A percentile compares a stretch with the other conserved stretches of the same genome.
Evolutionary conservation across 1,140 invertebrate genomes (phyloP).

Genomic region (Pogonus chalceus): DNA sequence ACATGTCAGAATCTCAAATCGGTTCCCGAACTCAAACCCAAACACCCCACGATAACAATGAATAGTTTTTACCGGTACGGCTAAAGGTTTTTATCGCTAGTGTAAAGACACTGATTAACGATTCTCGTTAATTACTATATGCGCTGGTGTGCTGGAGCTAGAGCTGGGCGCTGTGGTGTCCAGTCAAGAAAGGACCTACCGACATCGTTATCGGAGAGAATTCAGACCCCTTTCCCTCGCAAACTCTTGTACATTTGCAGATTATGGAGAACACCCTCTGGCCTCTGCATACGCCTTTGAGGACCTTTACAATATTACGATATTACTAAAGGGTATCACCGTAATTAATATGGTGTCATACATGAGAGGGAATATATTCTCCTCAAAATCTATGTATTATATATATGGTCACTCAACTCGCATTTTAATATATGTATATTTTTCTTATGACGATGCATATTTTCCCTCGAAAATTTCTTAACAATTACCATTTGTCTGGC

Average conservation of each 20-base stretch:
- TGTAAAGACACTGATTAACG: conserved; percentile 4
- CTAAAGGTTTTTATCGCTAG: neutral
- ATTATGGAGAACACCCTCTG: neutral
- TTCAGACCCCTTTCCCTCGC: neutral
- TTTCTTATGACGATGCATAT: too few relatives aligned
- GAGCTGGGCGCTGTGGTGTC: too few relatives aligned
- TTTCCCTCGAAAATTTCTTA: too few relatives aligned
- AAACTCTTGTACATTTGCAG: too few relatives aligned
- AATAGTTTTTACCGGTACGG: neutral
- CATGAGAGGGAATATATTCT: too few relatives aligned
- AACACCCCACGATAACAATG: neutral
- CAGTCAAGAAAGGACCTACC: neutral
- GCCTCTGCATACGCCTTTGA: neutral
- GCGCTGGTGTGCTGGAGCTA: too few relatives aligned
- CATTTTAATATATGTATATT: too few relatives aligned
- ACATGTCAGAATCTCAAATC: neutral
- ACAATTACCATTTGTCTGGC: too few relatives aligned
- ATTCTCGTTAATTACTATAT: conserved; percentile 6
- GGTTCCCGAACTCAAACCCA: too few relatives aligned
- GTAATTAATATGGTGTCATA: neutral
- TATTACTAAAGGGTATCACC: neutral
- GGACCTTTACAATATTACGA: neutral
- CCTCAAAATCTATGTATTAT: too few relatives aligned
- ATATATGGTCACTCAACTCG: too few relatives aligned
- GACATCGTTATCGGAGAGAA: neutral